Base-by-base conservation (phyloP, 2,797 vertebrate genomes). In the Lithobates sylvaticus region DNA sequence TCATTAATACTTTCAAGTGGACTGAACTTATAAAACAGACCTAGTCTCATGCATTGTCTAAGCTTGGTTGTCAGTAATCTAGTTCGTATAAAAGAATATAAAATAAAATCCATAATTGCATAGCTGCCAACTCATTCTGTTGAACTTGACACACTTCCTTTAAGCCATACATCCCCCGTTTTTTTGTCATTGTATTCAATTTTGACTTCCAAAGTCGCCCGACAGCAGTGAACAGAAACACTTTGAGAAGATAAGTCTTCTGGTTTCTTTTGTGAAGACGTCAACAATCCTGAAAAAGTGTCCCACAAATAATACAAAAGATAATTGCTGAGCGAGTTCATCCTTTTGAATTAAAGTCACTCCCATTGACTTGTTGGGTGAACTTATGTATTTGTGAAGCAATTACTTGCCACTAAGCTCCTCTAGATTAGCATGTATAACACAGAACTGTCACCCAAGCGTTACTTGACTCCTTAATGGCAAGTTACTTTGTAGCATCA, bases 331-430 rank as follows among this genome's bases (percentile, higher is more conserved):
- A 4, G 65, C 2, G 65, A 67, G n/a, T 67, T 67, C 65, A 67
- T 67, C 65, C 65, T 67, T 67, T 67, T 67, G 65, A 29, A 67
- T 6, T 29, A 67, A 67, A 67, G 65, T 67, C 26, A 67, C 65
- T 67, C 65, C 65, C 26, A 29, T 4, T 67, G 65, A 29, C 65
- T 67, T 67, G 65, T 26, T 29, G 65, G n/a, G 26, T 29, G 27
- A 67, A 67, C 65, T 26, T 67, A 67, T 67, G 65, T 67, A 67
- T 67, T 67, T 67, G 26, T 29, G 26, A 10, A 67, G 65, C 65
- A 67, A 67, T 67, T 67, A 67, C n/a, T 67, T 67, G 65, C 27
- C 65, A 67, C 65, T 67, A 67, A 67, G 26, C 65, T 29, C 65
- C 27, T 67, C 65, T 29, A 29, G 65, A 67, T 67, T 67, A 67